Evolutionary conservation across 1,140 invertebrate genomes (phyloP), one percentile per base, ranked within the genome.

Genomic region (Brachionus sp.): DNA sequence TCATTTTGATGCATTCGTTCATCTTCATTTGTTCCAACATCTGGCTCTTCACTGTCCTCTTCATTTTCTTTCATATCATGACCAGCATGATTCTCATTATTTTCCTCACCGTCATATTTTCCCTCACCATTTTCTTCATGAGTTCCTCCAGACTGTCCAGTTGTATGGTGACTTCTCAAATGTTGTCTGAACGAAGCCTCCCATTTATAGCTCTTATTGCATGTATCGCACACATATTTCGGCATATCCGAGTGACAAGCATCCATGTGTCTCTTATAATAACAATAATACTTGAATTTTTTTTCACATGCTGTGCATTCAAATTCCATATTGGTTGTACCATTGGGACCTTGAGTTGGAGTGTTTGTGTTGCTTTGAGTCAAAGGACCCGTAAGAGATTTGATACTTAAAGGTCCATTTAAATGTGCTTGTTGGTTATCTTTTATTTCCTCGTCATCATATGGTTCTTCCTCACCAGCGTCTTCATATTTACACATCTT

Each of bases 141-240:
- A 5, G 9, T 6, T 50, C 19, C 46, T 19, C 37, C 50, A 19
- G 33, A 50, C 6, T 80, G 77, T 3, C n/a, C 35, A 19, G 37
- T 23, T 2, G 33, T 70, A 37, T 80, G 77, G 42, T 80, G 77
- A 37, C 50, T 80, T 35, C 77, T 80, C 39, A 80, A 62, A 66
- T 80, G 77, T 13, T 80, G 77, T 39, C 50, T 57, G 25, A 80
- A 80, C 33, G 77, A 80, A 19, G 77, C 77, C 37, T 80, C 77
- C 77, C 77, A 80, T 44, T 80, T 80, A 25, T 80, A 80, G n/a
- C 77, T 80, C 50, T 80, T 80, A n/a, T 80, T 37, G 33, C 77
- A 80, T 33, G 37, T 80, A 13, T 80, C 77, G 25, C 77, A 80
- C 10, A 80, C 77, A 66, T 80, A 80, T 42, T 80, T 80, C 1